Percentiles rank a stretch among this genome's conserved stretches.
These are phyloP conservation scores for Diplodus puntazzo DNA, from an alignment of 2,797 vertebrate genomes.

Conservation along the genomic window DNA sequence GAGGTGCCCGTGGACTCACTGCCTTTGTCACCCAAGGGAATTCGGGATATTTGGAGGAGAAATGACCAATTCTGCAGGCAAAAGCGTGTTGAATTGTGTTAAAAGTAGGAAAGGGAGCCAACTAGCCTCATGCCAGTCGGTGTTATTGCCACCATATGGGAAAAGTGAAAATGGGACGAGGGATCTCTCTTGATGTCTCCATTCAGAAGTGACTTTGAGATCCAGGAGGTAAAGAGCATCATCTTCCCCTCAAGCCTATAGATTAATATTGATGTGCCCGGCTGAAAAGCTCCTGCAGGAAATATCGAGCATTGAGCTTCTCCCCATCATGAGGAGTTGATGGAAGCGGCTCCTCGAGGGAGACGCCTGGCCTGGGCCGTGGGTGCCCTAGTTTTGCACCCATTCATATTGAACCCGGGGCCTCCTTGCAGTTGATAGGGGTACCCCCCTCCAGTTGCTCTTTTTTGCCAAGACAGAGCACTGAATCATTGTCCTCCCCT, in stretches of 20 bases:
- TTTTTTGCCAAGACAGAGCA: conserved; percentile 54
- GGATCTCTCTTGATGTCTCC: conserved; percentile 52
- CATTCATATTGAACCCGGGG: conserved; percentile 42
- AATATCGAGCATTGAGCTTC: conserved; percentile 41
- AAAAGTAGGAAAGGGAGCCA: conserved; percentile 56
- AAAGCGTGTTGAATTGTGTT: conserved; percentile 54
- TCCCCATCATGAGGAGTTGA: conserved; percentile 43
- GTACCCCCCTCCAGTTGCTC: conserved; percentile 30
- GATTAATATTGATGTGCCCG: conserved; percentile 64
- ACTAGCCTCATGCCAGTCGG: conserved; percentile 31
- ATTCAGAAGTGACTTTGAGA: conserved; percentile 52
- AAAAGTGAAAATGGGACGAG: conserved; percentile 31
- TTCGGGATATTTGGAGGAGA: conserved; percentile 59
- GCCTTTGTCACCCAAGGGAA: conserved; percentile 54
- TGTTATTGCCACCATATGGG: conserved; percentile 55
- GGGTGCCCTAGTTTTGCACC: conserved; percentile 55
- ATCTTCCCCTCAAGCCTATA: conserved; percentile 55
- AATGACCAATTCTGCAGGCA: conserved; percentile 45
- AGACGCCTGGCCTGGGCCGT: conserved; percentile 4
- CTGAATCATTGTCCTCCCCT: conserved; percentile 33
- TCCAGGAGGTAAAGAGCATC: conserved; percentile 43
- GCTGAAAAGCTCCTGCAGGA: conserved; percentile 51
- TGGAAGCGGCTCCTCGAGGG: conserved; percentile 40
- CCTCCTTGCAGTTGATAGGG: conserved; percentile 20
- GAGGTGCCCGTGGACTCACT: conserved; percentile 60